These are phyloP conservation scores for Limnephilus auricula DNA, from an alignment of 2,888 invertebrate species.

Conservation along the genomic window DNA sequence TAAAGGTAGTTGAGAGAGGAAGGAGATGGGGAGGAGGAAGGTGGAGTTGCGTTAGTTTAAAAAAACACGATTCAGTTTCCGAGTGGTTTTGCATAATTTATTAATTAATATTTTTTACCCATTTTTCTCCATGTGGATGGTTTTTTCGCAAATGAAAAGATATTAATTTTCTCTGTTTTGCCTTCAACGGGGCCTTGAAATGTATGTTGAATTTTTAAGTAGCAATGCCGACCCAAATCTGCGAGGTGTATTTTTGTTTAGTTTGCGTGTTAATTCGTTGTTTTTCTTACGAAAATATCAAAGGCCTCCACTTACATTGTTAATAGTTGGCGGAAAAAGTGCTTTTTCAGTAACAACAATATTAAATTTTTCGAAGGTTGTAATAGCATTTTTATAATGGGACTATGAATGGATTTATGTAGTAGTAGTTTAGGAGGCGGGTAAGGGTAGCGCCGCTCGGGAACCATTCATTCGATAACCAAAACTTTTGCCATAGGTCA, in stretches of 20 bases:
- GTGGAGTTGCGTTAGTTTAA: background rate
- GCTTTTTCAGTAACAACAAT: too few relatives aligned
- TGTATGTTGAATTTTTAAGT: background rate
- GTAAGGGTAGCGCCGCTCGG: too few relatives aligned
- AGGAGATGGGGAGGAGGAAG: too few relatives aligned
- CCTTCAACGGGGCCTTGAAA: background rate
- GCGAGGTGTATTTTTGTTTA: background rate
- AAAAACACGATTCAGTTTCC: background rate
- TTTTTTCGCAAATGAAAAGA: background rate
- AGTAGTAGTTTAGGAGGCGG: too few relatives aligned
- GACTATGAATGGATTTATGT: too few relatives aligned
- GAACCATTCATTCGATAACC: too few relatives aligned
- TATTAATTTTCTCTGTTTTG: background rate
- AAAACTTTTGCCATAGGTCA: too few relatives aligned
- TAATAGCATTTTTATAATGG: too few relatives aligned
- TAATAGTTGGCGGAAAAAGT: too few relatives aligned
- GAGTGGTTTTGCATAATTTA: background rate
- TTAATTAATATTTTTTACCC: background rate
- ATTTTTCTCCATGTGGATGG: background rate
- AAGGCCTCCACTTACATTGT: background rate
- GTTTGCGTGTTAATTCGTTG: background rate
- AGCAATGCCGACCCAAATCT: background rate
- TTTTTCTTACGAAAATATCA: background rate
- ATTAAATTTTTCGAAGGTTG: too few relatives aligned
- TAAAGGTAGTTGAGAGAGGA: too few relatives aligned